A percentile compares a stretch with the other conserved stretches of the same genome.
These are phyloP conservation scores for Anthophora plumipes DNA, from an alignment of 2,888 invertebrate species.

Conservation along the genomic window DNA sequence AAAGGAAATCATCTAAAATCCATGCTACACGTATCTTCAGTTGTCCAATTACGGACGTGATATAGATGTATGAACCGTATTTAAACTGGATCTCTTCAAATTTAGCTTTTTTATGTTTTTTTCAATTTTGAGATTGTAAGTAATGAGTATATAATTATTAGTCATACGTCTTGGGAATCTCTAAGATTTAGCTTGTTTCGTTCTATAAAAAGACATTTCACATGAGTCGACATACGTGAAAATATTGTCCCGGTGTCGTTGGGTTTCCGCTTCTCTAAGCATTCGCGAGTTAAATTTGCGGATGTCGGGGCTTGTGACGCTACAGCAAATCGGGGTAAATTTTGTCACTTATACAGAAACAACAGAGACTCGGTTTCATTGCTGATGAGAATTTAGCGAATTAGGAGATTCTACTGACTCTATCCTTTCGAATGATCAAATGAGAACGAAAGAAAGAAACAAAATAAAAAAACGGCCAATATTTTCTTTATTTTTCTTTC, in stretches of 20 bases:
- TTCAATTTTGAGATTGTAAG: not conserved
- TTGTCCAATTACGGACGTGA: too few species aligned
- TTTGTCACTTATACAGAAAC: slow-evolving; percentile 45
- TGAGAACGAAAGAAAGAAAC: not conserved
- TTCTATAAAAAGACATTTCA: slow-evolving; percentile 38
- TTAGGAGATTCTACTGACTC: slow-evolving; percentile 21
- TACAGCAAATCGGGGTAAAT: slow-evolving; percentile 56
- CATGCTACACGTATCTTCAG: too few species aligned
- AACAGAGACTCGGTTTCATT: not conserved
- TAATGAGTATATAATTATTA: slow-evolving; percentile 32
- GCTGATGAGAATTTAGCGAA: slow-evolving; percentile 6
- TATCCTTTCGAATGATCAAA: not conserved
- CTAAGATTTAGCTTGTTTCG: slow-evolving; percentile 24
- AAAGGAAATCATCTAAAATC: too few species aligned
- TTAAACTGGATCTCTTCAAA: not conserved
- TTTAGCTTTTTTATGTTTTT: not conserved
- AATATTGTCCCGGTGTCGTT: slow-evolving; percentile 50
- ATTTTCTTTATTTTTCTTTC: not conserved
- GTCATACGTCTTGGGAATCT: slow-evolving; percentile 13
- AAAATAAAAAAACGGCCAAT: not conserved
- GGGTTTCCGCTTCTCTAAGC: slow-evolving; percentile 56
- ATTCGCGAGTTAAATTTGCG: slow-evolving; percentile 57
- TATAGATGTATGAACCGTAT: too few species aligned
- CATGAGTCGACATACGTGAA: slow-evolving; percentile 51
- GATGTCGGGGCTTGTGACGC: slow-evolving; percentile 49